phyloP scores from a whole-genome alignment of 2,113 vertebrate species.

The Lanius ludovicianus region DNA sequence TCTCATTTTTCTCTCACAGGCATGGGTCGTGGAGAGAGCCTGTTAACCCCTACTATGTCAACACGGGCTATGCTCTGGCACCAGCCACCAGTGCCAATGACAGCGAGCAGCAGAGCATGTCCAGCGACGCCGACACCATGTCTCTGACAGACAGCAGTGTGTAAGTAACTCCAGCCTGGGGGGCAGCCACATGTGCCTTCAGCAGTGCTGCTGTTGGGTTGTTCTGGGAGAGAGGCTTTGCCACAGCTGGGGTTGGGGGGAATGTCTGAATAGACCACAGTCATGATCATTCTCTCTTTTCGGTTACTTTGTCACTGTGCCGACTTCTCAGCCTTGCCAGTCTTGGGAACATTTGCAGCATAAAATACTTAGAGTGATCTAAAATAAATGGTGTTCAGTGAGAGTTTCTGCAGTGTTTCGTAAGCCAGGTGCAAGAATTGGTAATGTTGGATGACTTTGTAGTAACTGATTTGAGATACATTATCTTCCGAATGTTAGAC shows the following conservation, averaged over 20 bases:
- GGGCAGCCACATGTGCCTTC: rapidly evolving
- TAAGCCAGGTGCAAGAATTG: neutral
- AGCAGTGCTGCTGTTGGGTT: neutral
- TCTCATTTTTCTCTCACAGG: slow-evolving; percentile 58
- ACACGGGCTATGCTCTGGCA: slow-evolving; percentile 91
- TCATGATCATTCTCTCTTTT: neutral
- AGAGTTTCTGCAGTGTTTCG: neutral
- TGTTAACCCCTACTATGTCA: slow-evolving; percentile 93
- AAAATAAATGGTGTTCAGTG: neutral
- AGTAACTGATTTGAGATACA: neutral
- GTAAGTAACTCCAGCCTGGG: slow-evolving; percentile 67
- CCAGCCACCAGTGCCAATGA: slow-evolving; percentile 96
- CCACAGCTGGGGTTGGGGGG: neutral
- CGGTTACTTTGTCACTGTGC: neutral
- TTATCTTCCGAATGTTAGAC: neutral
- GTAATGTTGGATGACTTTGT: neutral
- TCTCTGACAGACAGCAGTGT: slow-evolving; percentile 95
- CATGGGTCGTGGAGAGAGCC: slow-evolving; percentile 88
- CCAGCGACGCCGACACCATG: slow-evolving; percentile 95
- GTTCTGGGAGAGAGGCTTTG: neutral
- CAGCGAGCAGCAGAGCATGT: slow-evolving; percentile 99
- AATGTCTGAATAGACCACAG: neutral
- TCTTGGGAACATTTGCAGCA: neutral
- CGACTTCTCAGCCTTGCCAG: neutral
- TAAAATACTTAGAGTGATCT: neutral